Evolutionary conservation across 1,140 invertebrate genomes (phyloP), one percentile per base, ranked within the genome.

Genomic region (Drosophila funebris): DNA sequence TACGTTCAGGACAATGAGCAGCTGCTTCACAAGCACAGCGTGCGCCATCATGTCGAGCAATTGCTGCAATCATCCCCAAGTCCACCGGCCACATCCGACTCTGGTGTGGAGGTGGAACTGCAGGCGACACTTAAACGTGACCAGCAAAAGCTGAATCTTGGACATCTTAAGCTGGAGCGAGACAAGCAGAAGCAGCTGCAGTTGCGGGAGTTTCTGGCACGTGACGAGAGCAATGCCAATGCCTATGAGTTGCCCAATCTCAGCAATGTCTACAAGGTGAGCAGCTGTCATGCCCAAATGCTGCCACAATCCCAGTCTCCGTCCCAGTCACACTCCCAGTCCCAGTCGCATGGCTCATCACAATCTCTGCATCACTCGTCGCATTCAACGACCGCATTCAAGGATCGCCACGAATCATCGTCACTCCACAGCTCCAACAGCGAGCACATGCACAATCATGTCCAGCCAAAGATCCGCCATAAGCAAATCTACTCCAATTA

Each of bases 171-270:
- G 8, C 18, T 39, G 5, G 61, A 85, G 33, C 81, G 72, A 31
- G 43, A 73, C 2, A 66, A 37, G 4, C 77, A 68, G 54, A 57
- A 54, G 43, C 56, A 71, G 11, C 27, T 78, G 46, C 80, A 84
- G 18, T 16, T 85, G 7, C 39, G 68, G 8, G 81, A 85, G 31
- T 85, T 85, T 33, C 64, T 77, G 0, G 44, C 73, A 5, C 81
- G 81, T 18, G 81, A 84, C 57, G 81, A 85, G 4, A 66, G 9
- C 52, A 73, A 85, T 22, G 81, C 70, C 37, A 77, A 85, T 7
- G 73, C 66, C 41, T 85, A 29, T 27, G 80, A 84, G 41, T 33
- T 63, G 13, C 81, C 76, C 29, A 39, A 83, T 43, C 54, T 84
- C 4, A 29, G 33, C 13, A 69, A 62, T 7, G 76, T 73, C 5